Conservation (phyloP, 2,797 vertebrate genomes). For the Alfaro cultratus region DNA sequence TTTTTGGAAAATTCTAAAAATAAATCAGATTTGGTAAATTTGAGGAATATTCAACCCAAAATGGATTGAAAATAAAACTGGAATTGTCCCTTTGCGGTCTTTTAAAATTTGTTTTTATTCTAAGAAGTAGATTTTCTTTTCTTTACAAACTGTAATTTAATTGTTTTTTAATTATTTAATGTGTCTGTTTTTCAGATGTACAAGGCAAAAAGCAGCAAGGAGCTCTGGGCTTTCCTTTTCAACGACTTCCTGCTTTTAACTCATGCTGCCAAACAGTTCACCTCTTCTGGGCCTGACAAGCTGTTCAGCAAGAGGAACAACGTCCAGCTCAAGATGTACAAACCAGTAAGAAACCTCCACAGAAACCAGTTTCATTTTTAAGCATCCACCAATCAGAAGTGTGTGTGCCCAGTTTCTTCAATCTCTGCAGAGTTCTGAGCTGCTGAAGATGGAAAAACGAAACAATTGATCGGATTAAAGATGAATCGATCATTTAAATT, state of each 20-base stretch:
- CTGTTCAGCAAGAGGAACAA: constrained; percentile 92
- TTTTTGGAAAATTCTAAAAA: too few relatives aligned
- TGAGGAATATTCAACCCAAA: too few relatives aligned
- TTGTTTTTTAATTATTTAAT: not conserved
- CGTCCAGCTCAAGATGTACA: constrained; percentile 94
- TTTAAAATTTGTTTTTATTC: not conserved
- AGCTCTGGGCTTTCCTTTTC: constrained; percentile 94
- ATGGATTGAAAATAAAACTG: too few relatives aligned
- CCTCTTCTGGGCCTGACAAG: constrained; percentile 87
- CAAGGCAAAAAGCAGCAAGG: constrained; percentile 93
- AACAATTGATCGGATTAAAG: too few relatives aligned
- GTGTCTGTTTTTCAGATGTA: constrained; percentile 54
- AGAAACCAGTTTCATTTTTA: not conserved
- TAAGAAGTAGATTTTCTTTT: too few relatives aligned
- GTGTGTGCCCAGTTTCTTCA: not conserved
- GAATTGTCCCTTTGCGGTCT: too few relatives aligned
- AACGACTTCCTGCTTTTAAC: constrained; percentile 97
- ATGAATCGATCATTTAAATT: too few relatives aligned
- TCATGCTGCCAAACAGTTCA: constrained; percentile 89
- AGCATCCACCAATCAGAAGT: not conserved
- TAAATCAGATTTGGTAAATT: too few relatives aligned
- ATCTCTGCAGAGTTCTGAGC: not conserved
- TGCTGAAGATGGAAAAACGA: not conserved
- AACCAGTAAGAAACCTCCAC: constrained; percentile 82
- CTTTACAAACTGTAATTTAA: not conserved